Conservation (phyloP, 2,888 invertebrate species). For the Drosophila hawaiiensis region DNA sequence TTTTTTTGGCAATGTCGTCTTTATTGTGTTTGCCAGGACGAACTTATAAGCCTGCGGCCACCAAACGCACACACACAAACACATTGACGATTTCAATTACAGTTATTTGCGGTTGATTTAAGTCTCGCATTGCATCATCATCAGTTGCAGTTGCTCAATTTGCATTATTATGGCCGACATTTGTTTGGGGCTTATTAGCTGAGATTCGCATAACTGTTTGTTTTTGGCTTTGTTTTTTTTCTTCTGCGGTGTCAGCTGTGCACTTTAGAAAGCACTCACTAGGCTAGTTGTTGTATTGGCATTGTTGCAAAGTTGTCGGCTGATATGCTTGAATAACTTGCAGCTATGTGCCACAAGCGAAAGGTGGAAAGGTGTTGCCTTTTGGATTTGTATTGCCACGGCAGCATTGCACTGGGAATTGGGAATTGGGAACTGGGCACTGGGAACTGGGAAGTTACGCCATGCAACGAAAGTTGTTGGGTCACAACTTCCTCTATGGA, state of each 20-base stretch:
- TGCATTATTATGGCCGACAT: conserved; percentile 73
- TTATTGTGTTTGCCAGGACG: conserved; percentile 36
- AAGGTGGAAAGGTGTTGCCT: conserved; percentile 79
- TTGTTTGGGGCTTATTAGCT: conserved; percentile 65
- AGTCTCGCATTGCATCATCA: conserved; percentile 58
- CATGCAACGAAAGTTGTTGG: conserved; percentile 72
- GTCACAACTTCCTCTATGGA: conserved; percentile 50
- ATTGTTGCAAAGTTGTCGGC: conserved; percentile 8
- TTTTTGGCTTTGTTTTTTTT: conserved; percentile 15
- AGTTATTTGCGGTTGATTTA: conserved; percentile 59
- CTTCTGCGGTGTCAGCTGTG: conserved; percentile 27
- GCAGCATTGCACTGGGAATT: conserved; percentile 16
- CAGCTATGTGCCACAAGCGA: conserved; percentile 67
- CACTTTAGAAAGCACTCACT: conserved; percentile 66
- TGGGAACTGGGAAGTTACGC: conserved; percentile 34
- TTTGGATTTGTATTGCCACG: conserved; percentile 38
- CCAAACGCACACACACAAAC: conserved; percentile 6
- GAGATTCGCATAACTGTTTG: conserved; percentile 48
- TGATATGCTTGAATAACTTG: conserved; percentile 74
- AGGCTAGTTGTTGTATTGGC: conserved; percentile 15
- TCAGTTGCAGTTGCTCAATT: conserved; percentile 68
- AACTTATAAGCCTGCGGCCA: conserved; percentile 32
- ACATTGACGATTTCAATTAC: conserved; percentile 38
- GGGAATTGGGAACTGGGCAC: conserved; percentile 19
- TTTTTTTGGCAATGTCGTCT: conserved; percentile 36